These are phyloP conservation scores for Cygnus buccinator DNA, from an alignment of 2,113 vertebrate species.

Conservation along the genomic window DNA sequence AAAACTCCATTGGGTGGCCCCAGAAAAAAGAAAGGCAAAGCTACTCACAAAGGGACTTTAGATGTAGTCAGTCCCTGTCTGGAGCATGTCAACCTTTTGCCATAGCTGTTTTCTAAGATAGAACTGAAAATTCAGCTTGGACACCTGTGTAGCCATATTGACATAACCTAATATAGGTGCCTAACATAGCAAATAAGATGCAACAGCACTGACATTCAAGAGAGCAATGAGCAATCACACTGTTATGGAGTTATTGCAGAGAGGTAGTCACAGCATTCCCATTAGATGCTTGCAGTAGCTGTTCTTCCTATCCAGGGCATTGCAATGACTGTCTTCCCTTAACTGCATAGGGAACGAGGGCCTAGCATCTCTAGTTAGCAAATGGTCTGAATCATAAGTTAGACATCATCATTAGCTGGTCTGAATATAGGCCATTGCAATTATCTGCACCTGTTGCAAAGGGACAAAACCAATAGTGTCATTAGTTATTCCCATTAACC, in stretches of 20 bases:
- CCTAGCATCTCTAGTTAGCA: not conserved
- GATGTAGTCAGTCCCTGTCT: not conserved
- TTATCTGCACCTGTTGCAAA: not conserved
- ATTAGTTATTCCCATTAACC: not conserved
- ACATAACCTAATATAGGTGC: not conserved
- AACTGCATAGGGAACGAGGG: not conserved
- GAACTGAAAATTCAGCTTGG: not conserved
- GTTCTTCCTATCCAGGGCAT: not conserved
- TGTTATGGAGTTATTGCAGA: not conserved
- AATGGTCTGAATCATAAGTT: not conserved
- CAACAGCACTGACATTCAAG: not conserved
- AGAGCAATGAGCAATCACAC: rapidly evolving
- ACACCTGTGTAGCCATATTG: not conserved
- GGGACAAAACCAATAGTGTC: not conserved
- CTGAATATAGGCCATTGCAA: not conserved
- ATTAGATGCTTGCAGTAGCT: not conserved
- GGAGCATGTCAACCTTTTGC: not conserved
- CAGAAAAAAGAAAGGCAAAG: not conserved
- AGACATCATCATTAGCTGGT: not conserved
- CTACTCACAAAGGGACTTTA: not conserved
- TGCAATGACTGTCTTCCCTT: not conserved
- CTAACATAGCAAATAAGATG: not conserved
- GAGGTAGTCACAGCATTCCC: rapidly evolving
- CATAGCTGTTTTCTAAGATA: not conserved
- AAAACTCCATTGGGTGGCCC: not conserved